Evolutionary conservation across 2,113 vertebrate genomes (phyloP).

Genomic region (Dromas ardeola): DNA sequence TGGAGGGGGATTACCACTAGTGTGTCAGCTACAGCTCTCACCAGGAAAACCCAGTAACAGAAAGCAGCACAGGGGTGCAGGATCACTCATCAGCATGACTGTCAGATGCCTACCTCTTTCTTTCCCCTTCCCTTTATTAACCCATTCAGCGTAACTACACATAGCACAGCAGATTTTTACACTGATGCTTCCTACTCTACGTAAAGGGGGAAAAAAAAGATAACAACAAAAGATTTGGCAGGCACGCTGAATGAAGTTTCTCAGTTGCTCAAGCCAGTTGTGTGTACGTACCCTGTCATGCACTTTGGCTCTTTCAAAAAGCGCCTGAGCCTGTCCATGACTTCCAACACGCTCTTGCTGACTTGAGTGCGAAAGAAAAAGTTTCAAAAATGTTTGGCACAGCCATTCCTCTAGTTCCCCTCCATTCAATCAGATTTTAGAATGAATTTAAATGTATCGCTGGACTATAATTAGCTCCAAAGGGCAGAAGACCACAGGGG

Average conservation of each 20-base stretch:
- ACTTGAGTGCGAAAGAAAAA: background rate
- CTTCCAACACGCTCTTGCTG: background rate
- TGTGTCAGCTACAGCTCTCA: background rate
- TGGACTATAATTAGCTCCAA: background rate
- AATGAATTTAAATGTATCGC: background rate
- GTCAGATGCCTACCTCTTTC: background rate
- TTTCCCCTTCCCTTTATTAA: background rate
- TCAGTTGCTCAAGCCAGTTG: rapidly evolving
- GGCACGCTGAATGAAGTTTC: background rate
- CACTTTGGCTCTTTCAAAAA: background rate
- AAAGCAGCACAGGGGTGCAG: background rate
- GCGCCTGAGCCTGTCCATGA: background rate
- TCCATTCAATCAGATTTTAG: conserved; percentile 28
- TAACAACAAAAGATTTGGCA: background rate
- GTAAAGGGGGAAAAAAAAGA: background rate
- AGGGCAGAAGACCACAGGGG: background rate
- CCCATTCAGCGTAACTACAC: background rate
- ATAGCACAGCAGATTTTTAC: background rate
- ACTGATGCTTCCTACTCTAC: background rate
- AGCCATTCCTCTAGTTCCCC: background rate
- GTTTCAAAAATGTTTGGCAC: background rate
- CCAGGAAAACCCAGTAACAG: background rate
- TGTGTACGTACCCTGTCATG: background rate
- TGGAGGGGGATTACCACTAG: background rate
- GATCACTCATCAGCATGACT: background rate